Evolutionary conservation across 2,888 invertebrate species (phyloP).

Genomic region (Hemistola chrysoprasaria): DNA sequence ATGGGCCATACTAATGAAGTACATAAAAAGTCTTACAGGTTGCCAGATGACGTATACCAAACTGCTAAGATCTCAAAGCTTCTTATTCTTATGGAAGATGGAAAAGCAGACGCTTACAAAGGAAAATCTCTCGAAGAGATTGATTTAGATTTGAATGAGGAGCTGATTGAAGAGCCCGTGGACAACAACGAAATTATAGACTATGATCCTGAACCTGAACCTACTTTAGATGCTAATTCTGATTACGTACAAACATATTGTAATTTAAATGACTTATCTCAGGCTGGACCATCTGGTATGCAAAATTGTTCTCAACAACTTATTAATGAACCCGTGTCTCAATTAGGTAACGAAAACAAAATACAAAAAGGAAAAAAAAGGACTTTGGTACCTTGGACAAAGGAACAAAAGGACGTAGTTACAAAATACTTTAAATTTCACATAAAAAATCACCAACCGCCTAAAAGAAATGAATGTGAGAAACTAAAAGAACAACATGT

Average conservation of each 20-base stretch:
- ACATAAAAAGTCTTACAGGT: neutral
- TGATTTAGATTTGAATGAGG: slow-evolving; percentile 14
- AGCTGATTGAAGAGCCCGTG: slow-evolving; percentile 8
- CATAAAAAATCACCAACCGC: slow-evolving; percentile 21
- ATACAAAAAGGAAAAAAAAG: too few relatives aligned
- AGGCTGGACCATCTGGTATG: slow-evolving; percentile 21
- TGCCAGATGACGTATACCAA: neutral
- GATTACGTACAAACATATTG: slow-evolving; percentile 18
- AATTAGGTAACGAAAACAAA: too few relatives aligned
- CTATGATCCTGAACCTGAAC: slow-evolving; percentile 8
- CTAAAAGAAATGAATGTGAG: slow-evolving; percentile 29
- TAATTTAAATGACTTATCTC: slow-evolving; percentile 22
- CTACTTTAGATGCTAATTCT: slow-evolving; percentile 14
- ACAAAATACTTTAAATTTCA: slow-evolving; percentile 23
- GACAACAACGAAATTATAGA: slow-evolving; percentile 8
- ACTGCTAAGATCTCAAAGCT: slow-evolving; percentile 1
- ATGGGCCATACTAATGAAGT: neutral
- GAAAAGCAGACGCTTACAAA: slow-evolving; percentile 13
- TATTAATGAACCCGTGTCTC: too few relatives aligned
- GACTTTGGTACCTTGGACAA: slow-evolving; percentile 16
- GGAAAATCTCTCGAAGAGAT: slow-evolving; percentile 15
- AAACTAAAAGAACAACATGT: slow-evolving; percentile 15
- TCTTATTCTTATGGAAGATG: slow-evolving; percentile 1
- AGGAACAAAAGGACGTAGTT: slow-evolving; percentile 23
- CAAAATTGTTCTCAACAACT: slow-evolving; percentile 23